Conservation (phyloP, 2,888 invertebrate species). For the Catocala nupta region DNA sequence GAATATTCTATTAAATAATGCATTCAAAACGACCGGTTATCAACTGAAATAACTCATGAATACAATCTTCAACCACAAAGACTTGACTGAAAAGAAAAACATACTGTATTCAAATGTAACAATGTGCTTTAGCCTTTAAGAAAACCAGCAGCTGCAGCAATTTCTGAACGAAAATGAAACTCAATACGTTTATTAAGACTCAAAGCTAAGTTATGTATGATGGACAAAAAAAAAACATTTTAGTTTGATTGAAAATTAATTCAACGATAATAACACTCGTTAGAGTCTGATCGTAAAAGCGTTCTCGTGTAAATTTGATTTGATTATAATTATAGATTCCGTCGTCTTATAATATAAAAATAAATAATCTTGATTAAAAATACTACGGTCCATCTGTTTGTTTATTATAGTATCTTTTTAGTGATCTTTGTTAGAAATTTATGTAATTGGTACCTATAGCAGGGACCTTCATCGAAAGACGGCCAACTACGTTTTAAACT, state of each 20-base stretch:
- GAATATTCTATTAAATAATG: too few relatives aligned
- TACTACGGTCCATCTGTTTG: neutral
- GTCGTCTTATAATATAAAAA: conserved; percentile 2
- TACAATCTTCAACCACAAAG: too few relatives aligned
- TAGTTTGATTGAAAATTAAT: conserved; percentile 36
- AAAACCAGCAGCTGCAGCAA: conserved; percentile 9
- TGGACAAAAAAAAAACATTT: conserved; percentile 19
- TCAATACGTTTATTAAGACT: conserved; percentile 11
- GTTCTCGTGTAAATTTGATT: conserved; percentile 27
- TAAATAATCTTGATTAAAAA: neutral
- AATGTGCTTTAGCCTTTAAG: neutral
- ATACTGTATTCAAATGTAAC: neutral
- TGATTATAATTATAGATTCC: conserved; percentile 33
- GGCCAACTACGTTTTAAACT: too few relatives aligned
- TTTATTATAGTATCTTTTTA: conserved; percentile 11
- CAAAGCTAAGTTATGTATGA: conserved; percentile 14
- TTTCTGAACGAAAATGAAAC: conserved; percentile 1
- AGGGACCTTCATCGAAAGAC: too few relatives aligned
- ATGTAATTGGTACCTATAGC: too few relatives aligned
- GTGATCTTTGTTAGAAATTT: neutral
- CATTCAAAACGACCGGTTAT: too few relatives aligned
- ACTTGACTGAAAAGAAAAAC: too few relatives aligned
- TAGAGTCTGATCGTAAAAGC: conserved; percentile 18
- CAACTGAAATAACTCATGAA: too few relatives aligned
- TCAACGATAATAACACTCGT: conserved; percentile 31